Percentiles rank a stretch among this genome's conserved stretches.
Evolutionary conservation across 2,888 invertebrate species (phyloP).

Genomic region (Nemotelus pantherinus): DNA sequence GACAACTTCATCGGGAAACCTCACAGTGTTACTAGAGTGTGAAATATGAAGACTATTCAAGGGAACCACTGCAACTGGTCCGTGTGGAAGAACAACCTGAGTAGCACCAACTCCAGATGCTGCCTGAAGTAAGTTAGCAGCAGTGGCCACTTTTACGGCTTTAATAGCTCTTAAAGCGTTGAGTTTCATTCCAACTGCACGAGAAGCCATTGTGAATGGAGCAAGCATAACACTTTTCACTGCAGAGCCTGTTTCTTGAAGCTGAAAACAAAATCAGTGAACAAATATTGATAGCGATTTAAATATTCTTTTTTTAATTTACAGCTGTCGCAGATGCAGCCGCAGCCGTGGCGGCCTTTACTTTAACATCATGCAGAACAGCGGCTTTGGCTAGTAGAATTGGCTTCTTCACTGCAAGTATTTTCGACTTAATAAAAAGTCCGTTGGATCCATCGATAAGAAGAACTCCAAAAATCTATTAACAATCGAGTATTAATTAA

Average conservation of each 20-base stretch:
- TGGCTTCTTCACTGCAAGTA: slow-evolving; percentile 35
- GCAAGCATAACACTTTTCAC: slow-evolving; percentile 29
- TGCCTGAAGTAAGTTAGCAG: slow-evolving; percentile 4
- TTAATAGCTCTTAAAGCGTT: slow-evolving; percentile 36
- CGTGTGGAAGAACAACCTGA: too few relatives aligned
- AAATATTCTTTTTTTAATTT: background rate
- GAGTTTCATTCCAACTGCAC: slow-evolving; percentile 31
- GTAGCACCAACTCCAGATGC: background rate
- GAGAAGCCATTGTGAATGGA: slow-evolving; percentile 29
- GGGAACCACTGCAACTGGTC: too few relatives aligned
- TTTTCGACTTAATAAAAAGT: slow-evolving; percentile 24
- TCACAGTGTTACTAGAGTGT: too few relatives aligned
- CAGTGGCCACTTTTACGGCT: slow-evolving; percentile 9
- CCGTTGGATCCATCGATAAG: slow-evolving; percentile 15
- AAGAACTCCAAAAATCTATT: background rate
- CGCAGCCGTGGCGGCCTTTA: slow-evolving; percentile 24
- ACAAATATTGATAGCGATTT: background rate
- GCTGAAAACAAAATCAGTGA: slow-evolving; percentile 10
- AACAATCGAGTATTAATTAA: too few relatives aligned
- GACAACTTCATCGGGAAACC: too few relatives aligned
- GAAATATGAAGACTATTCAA: too few relatives aligned
- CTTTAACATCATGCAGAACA: slow-evolving; percentile 17
- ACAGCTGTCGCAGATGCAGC: slow-evolving; percentile 33
- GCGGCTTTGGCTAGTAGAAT: slow-evolving; percentile 34
- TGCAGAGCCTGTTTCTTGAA: slow-evolving; percentile 22